A percentile compares a stretch with the other conserved stretches of the same genome.
Evolutionary conservation across 2,888 invertebrate genomes (phyloP).

Genomic region (Anarsia innoxiella): DNA sequence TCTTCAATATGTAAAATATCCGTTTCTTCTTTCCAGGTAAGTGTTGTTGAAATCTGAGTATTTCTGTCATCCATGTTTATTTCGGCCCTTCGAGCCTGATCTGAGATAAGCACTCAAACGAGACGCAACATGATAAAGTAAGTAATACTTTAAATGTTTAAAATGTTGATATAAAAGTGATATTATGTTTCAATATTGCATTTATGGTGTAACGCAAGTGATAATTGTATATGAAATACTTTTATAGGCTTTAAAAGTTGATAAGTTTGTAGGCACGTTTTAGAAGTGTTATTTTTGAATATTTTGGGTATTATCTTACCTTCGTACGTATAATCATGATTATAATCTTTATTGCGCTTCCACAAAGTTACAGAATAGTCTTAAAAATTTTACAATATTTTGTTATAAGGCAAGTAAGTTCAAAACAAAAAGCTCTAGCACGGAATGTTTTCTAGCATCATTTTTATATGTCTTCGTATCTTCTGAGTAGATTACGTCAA

Average conservation of each 20-base stretch:
- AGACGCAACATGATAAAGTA: conserved; percentile 14
- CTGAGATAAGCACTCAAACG: conserved; percentile 11
- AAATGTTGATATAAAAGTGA: conserved; percentile 6
- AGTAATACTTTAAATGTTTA: conserved; percentile 14
- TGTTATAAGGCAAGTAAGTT: not conserved
- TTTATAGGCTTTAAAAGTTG: conserved; percentile 1
- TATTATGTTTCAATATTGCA: conserved; percentile 14
- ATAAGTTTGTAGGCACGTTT: too few relatives aligned
- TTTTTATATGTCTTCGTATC: not conserved
- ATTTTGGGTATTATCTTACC: too few relatives aligned
- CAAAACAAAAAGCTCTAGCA: not conserved
- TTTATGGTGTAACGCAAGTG: too few relatives aligned
- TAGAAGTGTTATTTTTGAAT: too few relatives aligned
- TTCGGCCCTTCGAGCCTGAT: conserved; percentile 9
- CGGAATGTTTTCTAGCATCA: not conserved
- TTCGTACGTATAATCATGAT: too few relatives aligned
- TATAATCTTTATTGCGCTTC: too few relatives aligned
- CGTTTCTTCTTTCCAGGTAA: conserved; percentile 67
- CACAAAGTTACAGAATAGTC: too few relatives aligned
- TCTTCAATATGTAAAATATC: conserved; percentile 35
- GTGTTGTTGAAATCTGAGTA: conserved; percentile 53
- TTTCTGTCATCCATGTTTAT: conserved; percentile 15
- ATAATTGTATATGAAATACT: conserved; percentile 1
- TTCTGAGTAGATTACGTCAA: not conserved
- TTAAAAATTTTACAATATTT: too few relatives aligned